Conservation (phyloP, 2,797 vertebrate genomes). For the Premnoplex brunnescens region DNA sequence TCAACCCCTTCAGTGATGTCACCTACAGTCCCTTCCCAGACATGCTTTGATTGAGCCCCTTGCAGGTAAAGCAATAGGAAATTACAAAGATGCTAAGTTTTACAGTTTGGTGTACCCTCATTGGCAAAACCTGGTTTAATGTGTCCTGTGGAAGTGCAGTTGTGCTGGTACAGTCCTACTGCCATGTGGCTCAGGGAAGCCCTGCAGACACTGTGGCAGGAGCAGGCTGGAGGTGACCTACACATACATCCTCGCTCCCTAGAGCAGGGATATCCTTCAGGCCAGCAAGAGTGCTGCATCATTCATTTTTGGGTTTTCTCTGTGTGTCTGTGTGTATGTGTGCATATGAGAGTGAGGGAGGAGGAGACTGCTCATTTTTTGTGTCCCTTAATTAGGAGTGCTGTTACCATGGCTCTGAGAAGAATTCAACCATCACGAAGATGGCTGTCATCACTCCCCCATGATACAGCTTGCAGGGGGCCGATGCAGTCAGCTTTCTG, state of each 20-base stretch:
- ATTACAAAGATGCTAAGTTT: background rate
- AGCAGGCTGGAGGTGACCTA: background rate
- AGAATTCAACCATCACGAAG: background rate
- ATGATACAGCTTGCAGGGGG: background rate
- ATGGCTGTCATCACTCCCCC: background rate
- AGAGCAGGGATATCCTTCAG: background rate
- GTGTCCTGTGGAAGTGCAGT: background rate
- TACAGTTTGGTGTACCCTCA: background rate
- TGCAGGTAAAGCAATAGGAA: background rate
- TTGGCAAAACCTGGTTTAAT: background rate
- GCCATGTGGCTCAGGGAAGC: background rate
- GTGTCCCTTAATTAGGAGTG: background rate
- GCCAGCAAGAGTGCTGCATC: background rate
- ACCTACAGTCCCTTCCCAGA: background rate
- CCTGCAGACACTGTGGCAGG: no score
- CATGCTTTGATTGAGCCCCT: background rate
- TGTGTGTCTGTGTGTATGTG: background rate
- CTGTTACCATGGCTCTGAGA: slow-evolving; percentile 6
- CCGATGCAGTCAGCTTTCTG: background rate
- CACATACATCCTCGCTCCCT: background rate
- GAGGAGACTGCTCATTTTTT: background rate
- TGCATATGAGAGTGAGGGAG: background rate
- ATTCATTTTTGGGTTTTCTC: background rate
- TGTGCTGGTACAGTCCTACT: background rate
- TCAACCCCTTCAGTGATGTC: background rate